Evolutionary conservation across 2,797 vertebrate genomes (phyloP), one percentile per base, ranked within the genome.

Genomic region (Cottoperca gobio): DNA sequence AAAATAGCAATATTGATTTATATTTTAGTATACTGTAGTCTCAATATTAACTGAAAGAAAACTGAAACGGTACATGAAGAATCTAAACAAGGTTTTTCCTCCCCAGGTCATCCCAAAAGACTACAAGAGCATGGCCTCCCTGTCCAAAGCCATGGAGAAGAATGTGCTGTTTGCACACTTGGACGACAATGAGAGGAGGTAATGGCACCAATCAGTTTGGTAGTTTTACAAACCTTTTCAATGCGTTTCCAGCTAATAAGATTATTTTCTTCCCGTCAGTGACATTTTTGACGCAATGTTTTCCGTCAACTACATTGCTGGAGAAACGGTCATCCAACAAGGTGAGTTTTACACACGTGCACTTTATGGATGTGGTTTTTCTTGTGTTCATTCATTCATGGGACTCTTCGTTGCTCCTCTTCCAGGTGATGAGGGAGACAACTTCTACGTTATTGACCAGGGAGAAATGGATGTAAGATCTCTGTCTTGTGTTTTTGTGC

Each of bases 251-350:
- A 17, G 5, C 16, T 71, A 4, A 64, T 37, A 57, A 9, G 17
- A 23, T 6, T 42, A 1, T 73, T 52, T 57, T 66, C 13, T 86
- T 5, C 68, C 73, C 90, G 85, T 0, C 90, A 97, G 97, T 88
- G 97, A 98, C 85, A 98, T 97, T 89, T 98, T 97, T 65, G 97
- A 97, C 50, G 97, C 97, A 0, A 98, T 98, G 97, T 98, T 98
- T 78, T 95, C 97, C 0, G 95, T 97, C 66, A 97, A 95, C 21
- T 97, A 96, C 82, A 97, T 98, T 28, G 96, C 96, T 61, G 97
- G 96, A 78, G 97, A 98, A 87, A 97, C 95, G 0, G 97, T 98
- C 61, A 97, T 98, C 88, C 95, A 96, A 81, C 96, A 97, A 94
- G 96, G 96, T 95, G 91, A 92, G 89, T 53, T 57, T 8, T 10